These are phyloP conservation scores for Frankliniella intonsa DNA, from an alignment of 2,888 invertebrate genomes.

Conservation along the genomic window DNA sequence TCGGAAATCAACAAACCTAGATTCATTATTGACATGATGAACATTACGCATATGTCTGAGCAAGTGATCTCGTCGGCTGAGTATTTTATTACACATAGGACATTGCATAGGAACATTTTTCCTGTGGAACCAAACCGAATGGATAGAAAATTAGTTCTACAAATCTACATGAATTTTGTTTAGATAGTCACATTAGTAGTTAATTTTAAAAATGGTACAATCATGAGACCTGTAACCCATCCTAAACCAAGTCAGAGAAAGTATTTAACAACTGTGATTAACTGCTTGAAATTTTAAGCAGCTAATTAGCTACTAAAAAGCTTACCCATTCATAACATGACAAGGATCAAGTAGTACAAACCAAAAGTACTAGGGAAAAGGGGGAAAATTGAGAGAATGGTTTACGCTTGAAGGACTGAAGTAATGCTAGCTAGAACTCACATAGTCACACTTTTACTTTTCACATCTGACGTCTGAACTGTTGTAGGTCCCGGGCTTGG, in stretches of 20 bases:
- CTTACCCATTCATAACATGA: too few species aligned
- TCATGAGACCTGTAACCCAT: too few species aligned
- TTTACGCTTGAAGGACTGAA: not conserved
- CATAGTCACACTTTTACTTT: not conserved
- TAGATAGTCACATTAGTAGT: too few species aligned
- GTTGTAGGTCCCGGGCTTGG: not conserved
- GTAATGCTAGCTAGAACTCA: not conserved
- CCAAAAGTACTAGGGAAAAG: not conserved
- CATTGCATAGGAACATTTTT: conserved; percentile 8
- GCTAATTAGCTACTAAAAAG: too few species aligned
- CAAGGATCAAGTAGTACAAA: too few species aligned
- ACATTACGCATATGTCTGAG: not conserved
- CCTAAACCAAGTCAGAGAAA: too few species aligned
- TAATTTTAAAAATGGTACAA: too few species aligned
- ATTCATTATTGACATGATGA: not conserved
- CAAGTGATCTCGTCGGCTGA: not conserved
- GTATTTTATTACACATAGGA: not conserved
- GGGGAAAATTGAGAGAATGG: not conserved
- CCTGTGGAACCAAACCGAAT: not conserved
- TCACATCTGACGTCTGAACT: not conserved
- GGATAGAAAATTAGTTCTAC: too few species aligned
- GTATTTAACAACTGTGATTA: too few species aligned
- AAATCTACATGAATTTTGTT: too few species aligned
- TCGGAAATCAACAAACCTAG: not conserved
- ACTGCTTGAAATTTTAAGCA: too few species aligned